Percentiles rank a stretch among this genome's conserved stretches.
These are phyloP conservation scores for Mus spretus DNA, from an alignment of 2,797 vertebrate genomes.

Conservation along the genomic window DNA sequence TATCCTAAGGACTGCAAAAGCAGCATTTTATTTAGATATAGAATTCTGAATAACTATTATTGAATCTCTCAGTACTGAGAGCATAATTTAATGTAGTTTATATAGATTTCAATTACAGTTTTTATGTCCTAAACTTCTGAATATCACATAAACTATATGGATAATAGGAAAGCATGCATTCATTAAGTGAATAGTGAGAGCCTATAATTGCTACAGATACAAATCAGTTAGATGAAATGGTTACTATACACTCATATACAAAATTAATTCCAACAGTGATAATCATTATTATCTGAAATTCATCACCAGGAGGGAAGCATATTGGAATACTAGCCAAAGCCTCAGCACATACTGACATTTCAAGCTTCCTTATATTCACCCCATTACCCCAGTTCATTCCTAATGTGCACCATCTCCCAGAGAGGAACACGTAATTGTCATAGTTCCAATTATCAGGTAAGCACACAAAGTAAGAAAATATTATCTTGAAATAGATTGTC, in stretches of 20 bases:
- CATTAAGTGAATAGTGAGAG: constrained; percentile 76
- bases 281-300: constrained; percentile 73
- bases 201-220: constrained; percentile 75
- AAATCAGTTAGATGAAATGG: constrained; percentile 76
- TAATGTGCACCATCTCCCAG: constrained; percentile 29
- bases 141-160: constrained; percentile 70
- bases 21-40: constrained; percentile 63
- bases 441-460: constrained; percentile 20
- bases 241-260: constrained; percentile 72
- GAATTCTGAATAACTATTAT: constrained; percentile 41
- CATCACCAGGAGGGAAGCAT: constrained; percentile 51
- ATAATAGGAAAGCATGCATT: constrained; percentile 67
- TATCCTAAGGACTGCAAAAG: not conserved
- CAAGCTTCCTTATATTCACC: constrained; percentile 11
- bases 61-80: constrained; percentile 42
- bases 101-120: constrained; percentile 68
- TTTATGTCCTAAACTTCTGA: constrained; percentile 73
- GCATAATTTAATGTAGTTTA: constrained; percentile 57
- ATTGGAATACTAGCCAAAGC: constrained; percentile 55
- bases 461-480: not conserved
- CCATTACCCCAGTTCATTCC: constrained; percentile 15
- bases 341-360: constrained; percentile 2
- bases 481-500: not conserved
- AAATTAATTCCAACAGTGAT: constrained; percentile 79
- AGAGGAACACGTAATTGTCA: constrained; percentile 17